These are phyloP conservation scores for Conus ventricosus DNA, from an alignment of 1,140 invertebrate species.

Conservation along the genomic window DNA sequence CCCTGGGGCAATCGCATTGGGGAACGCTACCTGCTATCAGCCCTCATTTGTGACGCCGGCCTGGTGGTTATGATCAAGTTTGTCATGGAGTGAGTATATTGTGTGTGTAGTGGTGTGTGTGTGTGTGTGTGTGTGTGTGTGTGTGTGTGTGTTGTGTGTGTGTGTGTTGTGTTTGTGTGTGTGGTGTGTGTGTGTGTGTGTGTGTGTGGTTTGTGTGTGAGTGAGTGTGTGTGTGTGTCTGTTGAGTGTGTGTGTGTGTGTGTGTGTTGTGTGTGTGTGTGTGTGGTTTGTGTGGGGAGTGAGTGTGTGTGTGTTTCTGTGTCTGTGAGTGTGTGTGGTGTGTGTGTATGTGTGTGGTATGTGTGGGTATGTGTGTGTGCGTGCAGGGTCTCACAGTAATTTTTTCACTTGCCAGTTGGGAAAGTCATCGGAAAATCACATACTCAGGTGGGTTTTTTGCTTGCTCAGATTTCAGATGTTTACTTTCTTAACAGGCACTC, in stretches of 20 bases:
- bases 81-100: constrained; percentile 56
- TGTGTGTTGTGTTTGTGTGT: background rate
- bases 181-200: background rate
- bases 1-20: constrained; percentile 58
- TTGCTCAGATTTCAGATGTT: no score
- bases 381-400: no score
- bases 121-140: background rate
- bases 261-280: background rate
- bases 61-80: constrained; percentile 60
- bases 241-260: background rate
- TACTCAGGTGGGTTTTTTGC: no score
- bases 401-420: no score
- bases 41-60: constrained; percentile 59
- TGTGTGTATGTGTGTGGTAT: background rate
- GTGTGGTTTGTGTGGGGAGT: no score
- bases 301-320: no score
- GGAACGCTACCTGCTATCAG: constrained; percentile 62
- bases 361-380: background rate
- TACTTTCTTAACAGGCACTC: no score
- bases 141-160: background rate
- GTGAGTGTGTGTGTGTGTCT: background rate
- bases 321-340: background rate
- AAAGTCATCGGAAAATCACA: no score
- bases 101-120: background rate
- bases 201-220: background rate